Evolutionary conservation across 2,113 vertebrate species (phyloP).

Genomic region (Cyphomyrus plagiostoma): DNA sequence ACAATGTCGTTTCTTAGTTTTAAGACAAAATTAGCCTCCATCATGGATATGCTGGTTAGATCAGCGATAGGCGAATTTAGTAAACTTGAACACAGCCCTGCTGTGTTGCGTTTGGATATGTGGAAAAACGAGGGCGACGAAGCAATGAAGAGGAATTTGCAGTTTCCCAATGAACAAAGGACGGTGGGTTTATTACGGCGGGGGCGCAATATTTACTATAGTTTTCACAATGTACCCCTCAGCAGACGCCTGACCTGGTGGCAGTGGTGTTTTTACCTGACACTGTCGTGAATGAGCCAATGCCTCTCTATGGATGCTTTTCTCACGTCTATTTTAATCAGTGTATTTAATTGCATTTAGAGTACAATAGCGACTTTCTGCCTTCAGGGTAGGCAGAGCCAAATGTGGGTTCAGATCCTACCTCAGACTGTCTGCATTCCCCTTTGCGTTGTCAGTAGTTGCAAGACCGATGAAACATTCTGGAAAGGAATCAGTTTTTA

Average conservation of each 20-base stretch:
- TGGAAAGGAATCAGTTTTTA: background rate
- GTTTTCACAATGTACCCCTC: background rate
- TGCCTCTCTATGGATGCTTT: background rate
- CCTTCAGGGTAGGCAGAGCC: background rate
- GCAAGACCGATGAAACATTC: background rate
- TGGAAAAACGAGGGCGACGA: slow-evolving; percentile 32
- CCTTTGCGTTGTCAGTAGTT: background rate
- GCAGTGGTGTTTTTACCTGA: background rate
- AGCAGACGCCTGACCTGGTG: background rate
- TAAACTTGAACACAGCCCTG: slow-evolving; percentile 31
- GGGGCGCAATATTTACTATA: background rate
- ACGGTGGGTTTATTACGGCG: background rate
- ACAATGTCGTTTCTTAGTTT: slow-evolving; percentile 36
- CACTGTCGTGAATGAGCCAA: background rate
- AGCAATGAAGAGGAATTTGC: slow-evolving; percentile 32
- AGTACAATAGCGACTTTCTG: background rate
- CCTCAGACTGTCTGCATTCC: background rate
- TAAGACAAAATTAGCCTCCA: slow-evolving; percentile 38
- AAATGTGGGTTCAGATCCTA: background rate
- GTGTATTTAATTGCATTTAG: background rate
- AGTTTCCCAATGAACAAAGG: slow-evolving; percentile 16
- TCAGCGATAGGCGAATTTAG: slow-evolving; percentile 41
- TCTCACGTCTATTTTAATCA: background rate
- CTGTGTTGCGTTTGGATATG: slow-evolving; percentile 30
- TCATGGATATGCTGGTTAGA: slow-evolving; percentile 39